Evolutionary conservation across 2,113 vertebrate species (phyloP).

Genomic region (Mirounga angustirostris): DNA sequence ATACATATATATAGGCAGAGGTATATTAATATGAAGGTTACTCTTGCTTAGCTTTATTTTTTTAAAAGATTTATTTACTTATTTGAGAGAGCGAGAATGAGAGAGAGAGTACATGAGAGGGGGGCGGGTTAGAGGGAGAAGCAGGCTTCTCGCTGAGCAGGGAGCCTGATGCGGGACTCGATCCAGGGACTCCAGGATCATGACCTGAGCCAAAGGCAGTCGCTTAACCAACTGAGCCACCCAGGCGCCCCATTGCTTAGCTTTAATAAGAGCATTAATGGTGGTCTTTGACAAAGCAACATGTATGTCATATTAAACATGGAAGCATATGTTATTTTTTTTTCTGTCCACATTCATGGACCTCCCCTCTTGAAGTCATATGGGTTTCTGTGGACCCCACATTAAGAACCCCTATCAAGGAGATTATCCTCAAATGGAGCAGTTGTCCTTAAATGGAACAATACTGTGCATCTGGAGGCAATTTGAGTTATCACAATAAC

Average conservation of each 20-base stretch:
- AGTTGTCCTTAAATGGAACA: not conserved
- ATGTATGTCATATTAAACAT: not conserved
- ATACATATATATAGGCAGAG: not conserved
- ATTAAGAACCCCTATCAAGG: not conserved
- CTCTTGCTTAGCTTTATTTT: constrained; percentile 10
- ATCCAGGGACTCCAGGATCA: no score
- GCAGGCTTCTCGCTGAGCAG: no score
- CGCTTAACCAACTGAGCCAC: no score
- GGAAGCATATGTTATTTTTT: not conserved
- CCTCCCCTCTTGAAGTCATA: not conserved
- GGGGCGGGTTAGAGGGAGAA: no score
- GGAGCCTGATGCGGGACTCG: no score
- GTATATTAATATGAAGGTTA: not conserved
- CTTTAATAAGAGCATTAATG: not conserved
- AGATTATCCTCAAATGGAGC: not conserved
- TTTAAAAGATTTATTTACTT: no score
- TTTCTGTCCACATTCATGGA: not conserved
- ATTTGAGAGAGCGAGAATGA: no score
- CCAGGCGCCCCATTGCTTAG: not conserved
- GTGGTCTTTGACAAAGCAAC: not conserved
- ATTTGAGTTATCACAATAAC: constrained; percentile 4
- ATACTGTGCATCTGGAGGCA: not conserved
- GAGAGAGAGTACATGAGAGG: no score
- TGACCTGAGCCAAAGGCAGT: no score
- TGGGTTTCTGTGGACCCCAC: not conserved